Percentiles rank a stretch among this genome's conserved stretches.
These are phyloP conservation scores for Crossaster papposus DNA, from an alignment of 53 echinoderm and acorn worm species.

Conservation along the genomic window DNA sequence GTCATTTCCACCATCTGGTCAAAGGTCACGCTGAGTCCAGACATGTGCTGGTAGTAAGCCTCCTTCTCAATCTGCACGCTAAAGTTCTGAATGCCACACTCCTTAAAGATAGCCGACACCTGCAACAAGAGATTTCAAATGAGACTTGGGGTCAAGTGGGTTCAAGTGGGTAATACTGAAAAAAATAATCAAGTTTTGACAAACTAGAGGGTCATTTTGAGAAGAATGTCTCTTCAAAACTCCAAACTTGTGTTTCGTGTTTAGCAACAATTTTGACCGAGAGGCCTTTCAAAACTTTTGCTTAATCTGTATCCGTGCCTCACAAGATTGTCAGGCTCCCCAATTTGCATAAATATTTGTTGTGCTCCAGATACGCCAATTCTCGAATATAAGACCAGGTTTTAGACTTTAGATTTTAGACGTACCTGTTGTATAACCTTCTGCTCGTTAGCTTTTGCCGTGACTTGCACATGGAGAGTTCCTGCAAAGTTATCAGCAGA, in stretches of 20 bases:
- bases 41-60: slow-evolving; percentile 97
- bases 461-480: slow-evolving; percentile 82
- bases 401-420: background rate
- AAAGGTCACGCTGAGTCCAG: slow-evolving; percentile 92
- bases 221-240: too few relatives aligned
- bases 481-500: slow-evolving; percentile 74
- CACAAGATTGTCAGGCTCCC: too few relatives aligned
- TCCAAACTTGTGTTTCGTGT: too few relatives aligned
- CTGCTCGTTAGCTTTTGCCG: slow-evolving; percentile 84
- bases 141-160: background rate
- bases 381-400: too few relatives aligned
- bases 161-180: too few relatives aligned
- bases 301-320: too few relatives aligned
- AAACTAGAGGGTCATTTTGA: too few relatives aligned
- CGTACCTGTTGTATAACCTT: slow-evolving; percentile 92
- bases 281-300: too few relatives aligned
- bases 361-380: too few relatives aligned
- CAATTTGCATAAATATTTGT: too few relatives aligned
- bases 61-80: slow-evolving; percentile 96
- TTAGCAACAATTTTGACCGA: too few relatives aligned
- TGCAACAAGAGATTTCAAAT: slow-evolving; percentile 14
- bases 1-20: slow-evolving; percentile 87
- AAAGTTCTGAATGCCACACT: slow-evolving; percentile 83
- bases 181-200: too few relatives aligned
- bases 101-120: slow-evolving; percentile 86